Percentiles rank a stretch among this genome's conserved stretches.
Conservation (phyloP, 2,888 invertebrate genomes). For the Drosophila paranaensis region DNA sequence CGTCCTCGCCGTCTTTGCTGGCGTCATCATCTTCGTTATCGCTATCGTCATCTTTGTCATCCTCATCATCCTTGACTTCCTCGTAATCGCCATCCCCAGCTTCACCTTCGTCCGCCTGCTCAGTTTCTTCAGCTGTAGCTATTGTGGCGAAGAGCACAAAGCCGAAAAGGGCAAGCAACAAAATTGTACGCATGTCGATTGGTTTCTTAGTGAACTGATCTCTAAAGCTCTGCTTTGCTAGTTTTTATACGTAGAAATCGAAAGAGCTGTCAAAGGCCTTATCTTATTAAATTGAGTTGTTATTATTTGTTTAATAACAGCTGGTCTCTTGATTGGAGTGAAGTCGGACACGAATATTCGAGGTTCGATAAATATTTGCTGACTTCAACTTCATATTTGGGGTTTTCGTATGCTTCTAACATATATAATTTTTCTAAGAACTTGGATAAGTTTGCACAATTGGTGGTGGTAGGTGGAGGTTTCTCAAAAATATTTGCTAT, state of each 20-base stretch:
- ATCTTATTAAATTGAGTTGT: conserved; percentile 16
- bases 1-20: not conserved
- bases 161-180: conserved; percentile 65
- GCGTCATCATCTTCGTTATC: not conserved
- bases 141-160: conserved; percentile 53
- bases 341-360: conserved; percentile 18
- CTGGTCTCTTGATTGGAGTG: conserved; percentile 42
- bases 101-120: not conserved
- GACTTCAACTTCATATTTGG: not conserved
- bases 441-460: conserved; percentile 47
- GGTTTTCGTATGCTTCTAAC: conserved; percentile 3
- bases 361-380: conserved; percentile 47
- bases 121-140: conserved; percentile 14
- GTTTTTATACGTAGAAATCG: conserved; percentile 50
- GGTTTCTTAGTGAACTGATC: conserved; percentile 54
- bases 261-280: not conserved
- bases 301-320: conserved; percentile 56
- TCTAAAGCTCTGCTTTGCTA: conserved; percentile 1
- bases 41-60: not conserved
- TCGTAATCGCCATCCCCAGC: not conserved
- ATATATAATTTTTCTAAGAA: conserved; percentile 26
- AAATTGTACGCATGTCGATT: conserved; percentile 57
- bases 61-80: not conserved
- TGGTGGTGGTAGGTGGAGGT: conserved; percentile 13
- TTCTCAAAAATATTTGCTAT: conserved; percentile 37